Conservation (phyloP, 2,113 vertebrate species). For the Limanda limanda region DNA sequence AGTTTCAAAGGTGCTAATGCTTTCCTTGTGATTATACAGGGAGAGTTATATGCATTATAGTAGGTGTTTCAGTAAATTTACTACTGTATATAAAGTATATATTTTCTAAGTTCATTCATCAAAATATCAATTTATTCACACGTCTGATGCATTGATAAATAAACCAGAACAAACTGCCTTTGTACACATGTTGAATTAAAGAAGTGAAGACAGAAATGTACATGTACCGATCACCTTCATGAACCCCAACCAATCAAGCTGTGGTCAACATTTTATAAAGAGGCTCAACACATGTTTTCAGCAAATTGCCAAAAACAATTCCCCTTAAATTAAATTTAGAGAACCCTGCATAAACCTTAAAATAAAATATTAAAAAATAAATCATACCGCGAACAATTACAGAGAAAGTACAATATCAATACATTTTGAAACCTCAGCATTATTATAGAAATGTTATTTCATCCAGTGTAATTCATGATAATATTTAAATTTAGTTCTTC, state of each 20-base stretch:
- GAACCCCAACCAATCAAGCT: slow-evolving; percentile 51
- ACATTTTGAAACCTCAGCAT: not conserved
- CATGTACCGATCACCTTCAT: slow-evolving; percentile 26
- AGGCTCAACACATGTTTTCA: not conserved
- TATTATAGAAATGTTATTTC: not conserved
- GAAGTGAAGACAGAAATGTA: slow-evolving; percentile 44
- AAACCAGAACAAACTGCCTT: slow-evolving; percentile 52
- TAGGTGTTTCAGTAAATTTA: slow-evolving; percentile 61
- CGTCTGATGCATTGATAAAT: slow-evolving; percentile 51
- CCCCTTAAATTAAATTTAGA: not conserved
- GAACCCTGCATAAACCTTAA: not conserved
- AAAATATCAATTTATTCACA: slow-evolving; percentile 76
- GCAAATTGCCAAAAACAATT: not conserved
- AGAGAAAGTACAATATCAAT: not conserved
- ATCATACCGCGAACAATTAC: not conserved
- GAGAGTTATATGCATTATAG: slow-evolving; percentile 74
- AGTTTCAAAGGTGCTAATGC: slow-evolving; percentile 78
- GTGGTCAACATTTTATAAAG: not conserved
- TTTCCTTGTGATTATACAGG: slow-evolving; percentile 75
- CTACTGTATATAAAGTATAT: slow-evolving; percentile 73
- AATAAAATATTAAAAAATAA: not conserved
- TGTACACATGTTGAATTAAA: slow-evolving; percentile 49
- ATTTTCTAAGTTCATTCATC: slow-evolving; percentile 66
- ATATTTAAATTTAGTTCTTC: not conserved
- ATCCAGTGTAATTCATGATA: not conserved